phyloP scores from a whole-genome alignment of 2,888 invertebrate genomes.

The Hirudinaria manillensis region DNA sequence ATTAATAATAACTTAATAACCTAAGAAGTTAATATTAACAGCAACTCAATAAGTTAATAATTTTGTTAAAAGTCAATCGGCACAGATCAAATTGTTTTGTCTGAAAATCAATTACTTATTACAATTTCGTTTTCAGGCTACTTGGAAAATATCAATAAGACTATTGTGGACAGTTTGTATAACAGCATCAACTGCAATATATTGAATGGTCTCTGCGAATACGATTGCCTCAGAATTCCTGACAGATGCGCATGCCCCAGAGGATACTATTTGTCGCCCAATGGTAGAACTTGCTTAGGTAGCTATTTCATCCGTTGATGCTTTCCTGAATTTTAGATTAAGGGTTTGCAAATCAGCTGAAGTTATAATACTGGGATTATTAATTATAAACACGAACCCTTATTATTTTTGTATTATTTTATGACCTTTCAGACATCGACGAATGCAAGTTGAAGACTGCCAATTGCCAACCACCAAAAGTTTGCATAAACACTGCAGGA shows the following conservation, averaged over 20 bases:
- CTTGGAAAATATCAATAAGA: not conserved
- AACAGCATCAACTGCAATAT: conserved; percentile 15
- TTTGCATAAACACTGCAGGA: conserved; percentile 24
- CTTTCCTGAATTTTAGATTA: not conserved
- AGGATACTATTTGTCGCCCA: conserved; percentile 15
- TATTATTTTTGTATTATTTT: not conserved
- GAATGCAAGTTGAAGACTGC: not conserved
- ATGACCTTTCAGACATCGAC: conserved; percentile 21
- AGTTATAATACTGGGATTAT: not conserved
- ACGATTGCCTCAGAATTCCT: conserved; percentile 10
- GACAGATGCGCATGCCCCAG: conserved; percentile 19
- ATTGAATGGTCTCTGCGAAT: conserved; percentile 20
- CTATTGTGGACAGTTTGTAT: not conserved
- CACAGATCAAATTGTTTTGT: not conserved
- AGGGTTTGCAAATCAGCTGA: not conserved
- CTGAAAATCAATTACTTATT: not conserved
- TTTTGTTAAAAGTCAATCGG: no score
- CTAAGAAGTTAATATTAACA: no score
- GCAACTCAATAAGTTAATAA: no score
- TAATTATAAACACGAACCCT: not conserved
- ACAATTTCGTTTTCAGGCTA: not conserved
- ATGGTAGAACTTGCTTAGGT: conserved; percentile 24
- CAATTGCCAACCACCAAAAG: not conserved
- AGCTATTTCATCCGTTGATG: not conserved
- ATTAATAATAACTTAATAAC: not conserved